Evolutionary conservation across 2,113 vertebrate genomes (phyloP), one percentile per base, ranked within the genome.

Genomic region (Eptesicus fuscus): DNA sequence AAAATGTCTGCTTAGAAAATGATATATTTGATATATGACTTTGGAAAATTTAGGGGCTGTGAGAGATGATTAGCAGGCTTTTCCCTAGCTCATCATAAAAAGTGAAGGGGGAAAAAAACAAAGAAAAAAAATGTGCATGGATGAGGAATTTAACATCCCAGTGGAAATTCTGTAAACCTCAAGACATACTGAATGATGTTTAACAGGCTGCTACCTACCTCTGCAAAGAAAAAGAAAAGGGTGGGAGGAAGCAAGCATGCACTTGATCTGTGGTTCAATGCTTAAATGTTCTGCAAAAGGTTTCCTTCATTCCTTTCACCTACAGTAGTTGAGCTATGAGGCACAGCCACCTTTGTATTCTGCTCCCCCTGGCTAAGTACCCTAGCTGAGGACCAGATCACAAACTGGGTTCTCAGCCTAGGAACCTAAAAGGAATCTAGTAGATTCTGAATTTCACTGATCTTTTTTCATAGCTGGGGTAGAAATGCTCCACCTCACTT

Each of bases 31-130:
- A 80, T 88, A 85, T 37, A 83, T 53, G 80, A 44, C 76, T 93
- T 94, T 83, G 83, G 92, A 95, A 97, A 97, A 96, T 95, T 93
- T 94, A 97, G 70, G 40, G 84, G 51, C 85, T 97, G 90, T 42
- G 85, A 95, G 93, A 94, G 93, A 96, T 88, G 78, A 95, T 97
- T 79, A 95, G 74, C 95, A 95, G 95, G 73, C 28, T 93, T 95
- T 88, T 51, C 77, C 56, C 88, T 77, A 94, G 80, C 49, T 94
- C 90, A 30, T 83, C 69, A 67, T 93, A 89, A 94, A 94, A 95
- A 92, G 40, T 35, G 28, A 90, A 88, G 10, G 23, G n/a, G 56
- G 8, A 0, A 14, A n/a, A 76, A 84, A 42, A 71, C 25, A 82
- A 65, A 40, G 63, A 59, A 83, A 25, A 86, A 83, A 95, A 80